Evolutionary conservation across 1,140 invertebrate species (phyloP).

Genomic region (Berghia stephanieae): DNA sequence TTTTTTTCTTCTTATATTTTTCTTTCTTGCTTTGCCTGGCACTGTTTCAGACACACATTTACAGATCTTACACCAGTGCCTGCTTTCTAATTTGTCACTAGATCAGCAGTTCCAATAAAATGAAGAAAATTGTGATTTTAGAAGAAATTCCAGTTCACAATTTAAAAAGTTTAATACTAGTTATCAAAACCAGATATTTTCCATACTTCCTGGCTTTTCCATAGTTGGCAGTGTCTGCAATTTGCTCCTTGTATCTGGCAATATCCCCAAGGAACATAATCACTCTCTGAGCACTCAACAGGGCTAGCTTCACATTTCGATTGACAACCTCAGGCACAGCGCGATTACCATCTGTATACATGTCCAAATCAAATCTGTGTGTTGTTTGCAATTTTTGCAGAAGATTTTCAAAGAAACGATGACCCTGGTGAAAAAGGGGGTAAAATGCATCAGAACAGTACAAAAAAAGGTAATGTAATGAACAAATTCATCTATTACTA

Average conservation of each 20-base stretch:
- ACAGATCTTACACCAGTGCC: no score
- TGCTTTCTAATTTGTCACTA: no score
- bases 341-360: slow-evolving; percentile 69
- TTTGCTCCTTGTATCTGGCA: slow-evolving; percentile 85
- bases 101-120: background rate
- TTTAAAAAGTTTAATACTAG: background rate
- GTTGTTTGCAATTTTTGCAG: slow-evolving; percentile 78
- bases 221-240: slow-evolving; percentile 83
- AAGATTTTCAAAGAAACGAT: slow-evolving; percentile 80
- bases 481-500: background rate
- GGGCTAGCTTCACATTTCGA: slow-evolving; percentile 76
- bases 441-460: background rate
- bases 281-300: slow-evolving; percentile 86
- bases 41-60: no score
- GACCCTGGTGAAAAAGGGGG: slow-evolving; percentile 69
- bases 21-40: no score
- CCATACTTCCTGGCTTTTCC: slow-evolving; percentile 78
- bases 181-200: background rate
- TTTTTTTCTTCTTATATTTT: background rate
- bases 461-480: background rate
- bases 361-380: slow-evolving; percentile 79
- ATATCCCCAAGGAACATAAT: slow-evolving; percentile 91
- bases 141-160: background rate
- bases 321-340: slow-evolving; percentile 72
- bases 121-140: background rate